These are phyloP conservation scores for Anoura caudifer DNA, from an alignment of 2,113 vertebrate genomes.

Conservation along the genomic window DNA sequence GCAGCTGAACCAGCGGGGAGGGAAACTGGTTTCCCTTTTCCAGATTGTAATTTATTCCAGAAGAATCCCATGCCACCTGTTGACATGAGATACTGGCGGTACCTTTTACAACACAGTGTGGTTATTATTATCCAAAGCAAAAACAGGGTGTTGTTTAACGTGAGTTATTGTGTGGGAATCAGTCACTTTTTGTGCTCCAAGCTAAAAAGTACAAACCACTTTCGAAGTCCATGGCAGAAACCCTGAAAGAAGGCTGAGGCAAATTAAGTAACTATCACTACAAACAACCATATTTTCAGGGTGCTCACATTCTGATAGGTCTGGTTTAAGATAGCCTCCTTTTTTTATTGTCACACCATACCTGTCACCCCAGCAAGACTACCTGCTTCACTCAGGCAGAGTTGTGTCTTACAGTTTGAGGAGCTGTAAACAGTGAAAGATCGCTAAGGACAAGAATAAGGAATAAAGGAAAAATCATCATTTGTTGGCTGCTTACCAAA, in stretches of 20 bases:
- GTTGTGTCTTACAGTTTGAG: not conserved
- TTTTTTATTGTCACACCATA: not conserved
- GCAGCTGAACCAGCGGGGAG: not conserved
- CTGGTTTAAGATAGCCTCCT: not conserved
- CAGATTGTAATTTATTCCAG: not conserved
- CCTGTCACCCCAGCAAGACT: not conserved
- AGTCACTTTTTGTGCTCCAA: constrained; percentile 1
- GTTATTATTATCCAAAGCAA: not conserved
- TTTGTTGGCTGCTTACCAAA: not conserved
- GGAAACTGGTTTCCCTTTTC: not conserved
- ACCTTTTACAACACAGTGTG: not conserved
- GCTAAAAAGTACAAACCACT: not conserved
- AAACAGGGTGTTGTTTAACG: not conserved
- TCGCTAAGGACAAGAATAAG: not conserved
- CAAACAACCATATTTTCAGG: not conserved
- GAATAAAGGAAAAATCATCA: not conserved
- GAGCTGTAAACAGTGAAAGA: not conserved
- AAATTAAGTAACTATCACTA: not conserved
- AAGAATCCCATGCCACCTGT: not conserved
- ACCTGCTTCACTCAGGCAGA: not conserved
- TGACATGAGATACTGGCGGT: not conserved
- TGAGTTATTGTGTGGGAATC: not conserved
- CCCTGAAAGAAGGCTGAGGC: not conserved
- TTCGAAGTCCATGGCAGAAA: not conserved
- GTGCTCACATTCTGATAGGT: not conserved